Percentiles rank a stretch among this genome's conserved stretches.
These are phyloP conservation scores for Styela plicata DNA, from an alignment of 23 tunicate genomes.

Conservation along the genomic window DNA sequence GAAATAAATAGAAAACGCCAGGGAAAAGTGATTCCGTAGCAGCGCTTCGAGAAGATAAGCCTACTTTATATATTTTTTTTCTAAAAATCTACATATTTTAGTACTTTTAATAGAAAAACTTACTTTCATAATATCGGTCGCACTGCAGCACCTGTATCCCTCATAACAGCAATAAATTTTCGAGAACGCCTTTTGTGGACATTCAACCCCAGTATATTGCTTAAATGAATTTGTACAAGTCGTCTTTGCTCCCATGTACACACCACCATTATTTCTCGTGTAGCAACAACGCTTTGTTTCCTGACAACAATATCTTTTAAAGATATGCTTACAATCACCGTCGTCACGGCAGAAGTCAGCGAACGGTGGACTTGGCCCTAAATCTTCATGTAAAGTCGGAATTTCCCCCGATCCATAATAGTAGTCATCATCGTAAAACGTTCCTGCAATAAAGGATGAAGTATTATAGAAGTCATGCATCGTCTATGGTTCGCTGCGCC, in stretches of 20 bases:
- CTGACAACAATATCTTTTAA: not conserved
- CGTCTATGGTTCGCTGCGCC: too few species aligned
- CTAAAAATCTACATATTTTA: too few species aligned
- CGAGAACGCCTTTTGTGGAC: not conserved
- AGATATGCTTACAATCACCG: not conserved
- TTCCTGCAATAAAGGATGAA: too few species aligned
- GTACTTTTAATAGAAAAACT: too few species aligned
- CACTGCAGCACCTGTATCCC: not conserved
- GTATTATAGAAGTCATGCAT: too few species aligned
- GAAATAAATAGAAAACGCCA: too few species aligned
- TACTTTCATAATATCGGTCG: not conserved
- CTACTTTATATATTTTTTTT: too few species aligned
- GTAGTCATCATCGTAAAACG: not conserved
- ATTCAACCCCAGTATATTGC: not conserved
- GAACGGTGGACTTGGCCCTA: not conserved
- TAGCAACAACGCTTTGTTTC: not conserved
- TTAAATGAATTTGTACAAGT: not conserved
- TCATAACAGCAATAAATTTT: not conserved
- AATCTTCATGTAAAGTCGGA: not conserved
- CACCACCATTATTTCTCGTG: not conserved
- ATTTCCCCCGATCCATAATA: not conserved
- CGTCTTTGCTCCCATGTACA: not conserved
- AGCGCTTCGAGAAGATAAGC: too few species aligned
- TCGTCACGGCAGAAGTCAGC: not conserved
- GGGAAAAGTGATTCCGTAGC: too few species aligned